Conservation (phyloP, 2,797 vertebrate genomes). For the Typhlichthys subterraneus region DNA sequence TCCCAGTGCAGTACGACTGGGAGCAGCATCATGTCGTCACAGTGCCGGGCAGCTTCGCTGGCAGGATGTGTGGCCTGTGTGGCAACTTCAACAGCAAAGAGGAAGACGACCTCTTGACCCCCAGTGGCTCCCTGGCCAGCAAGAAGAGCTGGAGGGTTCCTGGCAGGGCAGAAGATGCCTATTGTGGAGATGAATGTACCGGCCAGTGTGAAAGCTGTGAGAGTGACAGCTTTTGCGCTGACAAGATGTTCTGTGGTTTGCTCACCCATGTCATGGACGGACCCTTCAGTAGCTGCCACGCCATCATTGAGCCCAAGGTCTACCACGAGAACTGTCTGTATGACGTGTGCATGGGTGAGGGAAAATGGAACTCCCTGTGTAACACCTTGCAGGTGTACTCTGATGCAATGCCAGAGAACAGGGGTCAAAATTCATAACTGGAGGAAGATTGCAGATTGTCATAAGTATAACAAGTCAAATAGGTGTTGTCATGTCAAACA, state of each 20-base stretch:
- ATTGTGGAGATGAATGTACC: constrained; percentile 62
- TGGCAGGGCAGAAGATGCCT: constrained; percentile 10
- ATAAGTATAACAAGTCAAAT: constrained; percentile 67
- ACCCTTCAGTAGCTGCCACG: constrained; percentile 67
- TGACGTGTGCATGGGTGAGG: constrained; percentile 68
- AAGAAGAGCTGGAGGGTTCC: constrained; percentile 76
- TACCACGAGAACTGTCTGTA: constrained; percentile 73
- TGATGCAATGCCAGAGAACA: constrained; percentile 61
- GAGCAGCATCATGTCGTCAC: constrained; percentile 64
- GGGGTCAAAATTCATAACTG: constrained; percentile 66
- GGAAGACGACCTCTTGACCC: constrained; percentile 58
- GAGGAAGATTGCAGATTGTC: constrained; percentile 63
- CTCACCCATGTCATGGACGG: constrained; percentile 43
- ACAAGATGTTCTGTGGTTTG: constrained; percentile 36
- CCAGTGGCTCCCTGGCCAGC: background rate
- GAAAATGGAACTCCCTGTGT: constrained; percentile 59
- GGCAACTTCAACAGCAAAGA: constrained; percentile 76
- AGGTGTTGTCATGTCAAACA: background rate
- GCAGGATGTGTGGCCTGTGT: constrained; percentile 78
- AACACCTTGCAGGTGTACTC: constrained; percentile 65
- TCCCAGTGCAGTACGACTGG: constrained; percentile 81
- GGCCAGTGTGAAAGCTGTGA: constrained; percentile 56
- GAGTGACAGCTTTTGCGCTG: background rate
- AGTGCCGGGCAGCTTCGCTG: constrained; percentile 55
- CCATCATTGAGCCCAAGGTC: constrained; percentile 41